Percentiles rank a stretch among this genome's conserved stretches.
These are phyloP conservation scores for Gasterosteus aculeatus DNA, from an alignment of 2,113 vertebrate genomes.

Conservation along the genomic window DNA sequence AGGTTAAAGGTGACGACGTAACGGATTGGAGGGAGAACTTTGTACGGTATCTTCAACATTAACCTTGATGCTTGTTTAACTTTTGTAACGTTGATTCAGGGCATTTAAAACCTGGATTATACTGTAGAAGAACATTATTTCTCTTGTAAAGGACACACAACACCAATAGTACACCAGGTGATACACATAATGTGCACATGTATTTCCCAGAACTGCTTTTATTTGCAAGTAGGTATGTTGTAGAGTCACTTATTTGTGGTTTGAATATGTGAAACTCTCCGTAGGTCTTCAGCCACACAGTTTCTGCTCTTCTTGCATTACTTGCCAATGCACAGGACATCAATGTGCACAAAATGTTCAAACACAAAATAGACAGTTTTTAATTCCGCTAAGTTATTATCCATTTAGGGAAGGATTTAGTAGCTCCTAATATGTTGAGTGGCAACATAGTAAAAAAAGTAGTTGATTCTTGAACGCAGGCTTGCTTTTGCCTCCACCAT, in stretches of 20 bases:
- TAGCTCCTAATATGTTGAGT: not conserved
- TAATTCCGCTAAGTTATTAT: not conserved
- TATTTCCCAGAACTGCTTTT: not conserved
- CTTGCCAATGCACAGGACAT: not conserved
- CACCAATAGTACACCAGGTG: not conserved
- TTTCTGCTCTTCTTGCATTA: not conserved
- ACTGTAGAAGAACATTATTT: not conserved
- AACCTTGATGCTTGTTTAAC: not conserved
- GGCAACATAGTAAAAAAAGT: not conserved
- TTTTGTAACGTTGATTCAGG: slow-evolving; percentile 5
- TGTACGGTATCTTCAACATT: not conserved
- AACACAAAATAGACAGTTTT: not conserved
- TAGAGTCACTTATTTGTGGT: slow-evolving; percentile 6
- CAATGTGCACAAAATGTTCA: not conserved
- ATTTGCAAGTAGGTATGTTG: not conserved
- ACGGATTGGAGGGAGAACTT: not conserved
- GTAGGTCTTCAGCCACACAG: slow-evolving; percentile 11
- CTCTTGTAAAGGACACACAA: not conserved
- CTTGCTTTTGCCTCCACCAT: not conserved
- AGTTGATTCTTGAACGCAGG: not conserved
- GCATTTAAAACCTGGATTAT: not conserved
- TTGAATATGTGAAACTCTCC: slow-evolving; percentile 21
- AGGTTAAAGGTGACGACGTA: slow-evolving; percentile 38
- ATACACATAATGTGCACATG: not conserved
- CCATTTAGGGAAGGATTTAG: not conserved